These are phyloP conservation scores for Gymnosoma rotundatum DNA, from an alignment of 2,888 invertebrate species.

Conservation along the genomic window DNA sequence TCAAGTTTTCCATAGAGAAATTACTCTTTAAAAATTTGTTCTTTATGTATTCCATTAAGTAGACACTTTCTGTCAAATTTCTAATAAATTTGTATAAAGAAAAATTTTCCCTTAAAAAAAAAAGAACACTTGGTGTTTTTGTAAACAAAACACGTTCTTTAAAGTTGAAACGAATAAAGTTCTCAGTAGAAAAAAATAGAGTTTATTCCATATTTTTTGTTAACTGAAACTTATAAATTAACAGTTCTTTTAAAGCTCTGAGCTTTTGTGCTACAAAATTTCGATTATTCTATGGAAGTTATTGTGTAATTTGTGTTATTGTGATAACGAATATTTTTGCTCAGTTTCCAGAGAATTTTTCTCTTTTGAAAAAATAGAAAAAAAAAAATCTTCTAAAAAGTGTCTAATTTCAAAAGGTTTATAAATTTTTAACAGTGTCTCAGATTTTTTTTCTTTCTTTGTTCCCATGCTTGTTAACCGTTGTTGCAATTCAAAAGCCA, in stretches of 20 bases:
- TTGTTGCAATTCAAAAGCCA: constrained; percentile 42
- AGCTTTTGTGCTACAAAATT: neutral
- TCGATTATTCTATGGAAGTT: constrained; percentile 19
- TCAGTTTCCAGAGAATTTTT: constrained; percentile 20
- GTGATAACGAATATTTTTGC: constrained; percentile 42
- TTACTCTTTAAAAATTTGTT: too few species aligned
- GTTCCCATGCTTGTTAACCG: constrained; percentile 32
- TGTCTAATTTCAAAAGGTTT: constrained; percentile 34
- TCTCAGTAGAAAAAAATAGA: too few species aligned
- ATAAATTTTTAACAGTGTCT: neutral
- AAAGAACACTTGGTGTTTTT: too few species aligned
- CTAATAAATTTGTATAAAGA: too few species aligned
- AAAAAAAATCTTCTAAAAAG: neutral
- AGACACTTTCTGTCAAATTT: too few species aligned
- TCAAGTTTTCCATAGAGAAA: too few species aligned
- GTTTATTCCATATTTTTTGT: too few species aligned
- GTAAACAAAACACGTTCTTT: too few species aligned
- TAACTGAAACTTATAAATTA: neutral
- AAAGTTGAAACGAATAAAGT: too few species aligned
- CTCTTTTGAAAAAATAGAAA: neutral
- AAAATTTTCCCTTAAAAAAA: too few species aligned
- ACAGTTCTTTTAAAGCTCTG: constrained; percentile 26
- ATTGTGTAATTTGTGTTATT: constrained; percentile 48
- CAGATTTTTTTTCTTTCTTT: neutral
- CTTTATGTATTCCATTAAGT: too few species aligned